phyloP scores from a whole-genome alignment of 2,888 invertebrate species.

The Poecilus cupreus region DNA sequence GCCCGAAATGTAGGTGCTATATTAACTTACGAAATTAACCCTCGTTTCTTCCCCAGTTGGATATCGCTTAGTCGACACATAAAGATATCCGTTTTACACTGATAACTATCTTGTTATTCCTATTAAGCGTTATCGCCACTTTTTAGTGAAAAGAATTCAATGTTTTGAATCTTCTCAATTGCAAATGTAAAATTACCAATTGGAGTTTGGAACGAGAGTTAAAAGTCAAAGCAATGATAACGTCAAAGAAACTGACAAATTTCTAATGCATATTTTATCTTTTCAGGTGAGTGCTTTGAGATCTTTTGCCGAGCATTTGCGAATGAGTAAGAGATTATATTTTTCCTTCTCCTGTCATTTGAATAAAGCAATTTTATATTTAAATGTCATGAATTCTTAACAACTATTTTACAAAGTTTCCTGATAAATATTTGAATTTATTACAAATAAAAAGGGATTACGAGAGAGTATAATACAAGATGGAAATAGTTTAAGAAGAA shows the following conservation, averaged over 20 bases:
- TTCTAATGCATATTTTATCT: constrained; percentile 45
- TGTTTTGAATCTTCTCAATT: neutral
- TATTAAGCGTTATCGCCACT: neutral
- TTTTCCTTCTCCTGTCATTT: constrained; percentile 17
- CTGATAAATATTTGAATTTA: constrained; percentile 11
- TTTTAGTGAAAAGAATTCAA: neutral
- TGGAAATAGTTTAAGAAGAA: constrained; percentile 17
- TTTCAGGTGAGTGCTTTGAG: constrained; percentile 27
- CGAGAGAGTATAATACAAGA: neutral
- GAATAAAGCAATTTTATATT: constrained; percentile 13
- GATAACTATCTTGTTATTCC: neutral
- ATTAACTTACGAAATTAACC: too few species aligned
- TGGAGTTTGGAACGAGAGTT: neutral
- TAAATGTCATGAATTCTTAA: constrained; percentile 28
- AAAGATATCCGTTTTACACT: too few species aligned
- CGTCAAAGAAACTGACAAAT: constrained; percentile 2
- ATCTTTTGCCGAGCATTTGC: neutral
- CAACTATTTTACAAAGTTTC: constrained; percentile 7
- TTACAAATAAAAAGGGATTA: neutral
- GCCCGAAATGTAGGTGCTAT: too few species aligned
- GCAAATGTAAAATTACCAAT: constrained; percentile 7
- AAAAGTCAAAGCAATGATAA: constrained; percentile 16
- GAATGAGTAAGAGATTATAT: constrained; percentile 23
- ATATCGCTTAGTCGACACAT: too few species aligned
- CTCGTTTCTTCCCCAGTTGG: too few species aligned